Evolutionary conservation across 2,888 invertebrate genomes (phyloP).

Genomic region (Seira ritae): DNA sequence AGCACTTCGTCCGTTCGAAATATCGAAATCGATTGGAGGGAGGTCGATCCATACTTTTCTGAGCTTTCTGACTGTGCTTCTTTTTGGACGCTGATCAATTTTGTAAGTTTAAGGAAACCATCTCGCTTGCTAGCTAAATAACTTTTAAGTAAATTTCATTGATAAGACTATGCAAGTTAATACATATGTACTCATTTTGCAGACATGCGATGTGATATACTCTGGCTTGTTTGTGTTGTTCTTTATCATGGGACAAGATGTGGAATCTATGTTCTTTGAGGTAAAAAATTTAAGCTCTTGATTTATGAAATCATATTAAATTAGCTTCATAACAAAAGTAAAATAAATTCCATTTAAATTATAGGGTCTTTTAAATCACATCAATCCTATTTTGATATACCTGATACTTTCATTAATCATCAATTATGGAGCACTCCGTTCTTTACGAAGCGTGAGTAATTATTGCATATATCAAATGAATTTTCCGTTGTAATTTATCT

Average conservation of each 20-base stretch:
- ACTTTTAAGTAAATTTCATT: too few relatives aligned
- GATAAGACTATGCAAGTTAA: too few relatives aligned
- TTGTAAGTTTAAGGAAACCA: slow-evolving; percentile 36
- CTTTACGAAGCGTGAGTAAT: slow-evolving; percentile 44
- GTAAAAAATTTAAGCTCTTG: too few relatives aligned
- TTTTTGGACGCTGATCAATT: slow-evolving; percentile 59
- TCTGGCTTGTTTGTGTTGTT: slow-evolving; percentile 53
- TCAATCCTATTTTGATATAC: slow-evolving; percentile 55
- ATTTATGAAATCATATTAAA: neutral
- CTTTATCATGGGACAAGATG: slow-evolving; percentile 55
- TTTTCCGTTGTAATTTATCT: neutral
- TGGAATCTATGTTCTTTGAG: slow-evolving; percentile 60
- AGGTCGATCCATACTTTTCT: slow-evolving; percentile 59
- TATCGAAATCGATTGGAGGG: slow-evolving; percentile 62
- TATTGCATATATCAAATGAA: neutral
- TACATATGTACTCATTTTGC: neutral
- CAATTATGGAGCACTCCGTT: slow-evolving; percentile 51
- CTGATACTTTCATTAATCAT: slow-evolving; percentile 56
- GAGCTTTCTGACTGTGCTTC: slow-evolving; percentile 62
- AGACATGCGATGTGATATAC: slow-evolving; percentile 61
- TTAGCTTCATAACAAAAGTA: neutral
- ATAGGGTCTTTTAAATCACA: slow-evolving; percentile 54
- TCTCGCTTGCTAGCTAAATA: neutral
- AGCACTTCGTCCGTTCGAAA: slow-evolving; percentile 36
- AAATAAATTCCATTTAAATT: too few relatives aligned